Percentiles rank a stretch among this genome's conserved stretches.
Evolutionary conservation across 2,888 invertebrate species (phyloP).

Genomic region (Cataglyphis altisquamis): DNA sequence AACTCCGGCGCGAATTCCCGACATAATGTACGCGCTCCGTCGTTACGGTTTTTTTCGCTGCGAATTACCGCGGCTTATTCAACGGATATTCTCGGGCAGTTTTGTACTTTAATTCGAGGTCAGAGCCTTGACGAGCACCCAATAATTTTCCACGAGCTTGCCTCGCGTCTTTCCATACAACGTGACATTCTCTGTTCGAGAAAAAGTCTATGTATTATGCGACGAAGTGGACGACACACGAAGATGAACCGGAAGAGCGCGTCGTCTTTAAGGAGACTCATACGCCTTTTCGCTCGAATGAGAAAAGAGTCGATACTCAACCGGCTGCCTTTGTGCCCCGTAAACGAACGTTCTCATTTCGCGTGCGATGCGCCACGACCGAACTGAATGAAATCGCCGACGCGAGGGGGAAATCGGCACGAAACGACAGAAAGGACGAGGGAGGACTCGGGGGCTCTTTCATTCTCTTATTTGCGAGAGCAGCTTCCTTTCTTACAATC

Average conservation of each 20-base stretch:
- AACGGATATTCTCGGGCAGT: background rate
- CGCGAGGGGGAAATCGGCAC: slow-evolving; percentile 64
- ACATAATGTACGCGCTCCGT: slow-evolving; percentile 11
- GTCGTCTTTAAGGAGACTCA: slow-evolving; percentile 39
- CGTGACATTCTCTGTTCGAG: background rate
- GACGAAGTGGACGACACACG: background rate
- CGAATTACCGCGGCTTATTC: slow-evolving; percentile 47
- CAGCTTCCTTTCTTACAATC: background rate
- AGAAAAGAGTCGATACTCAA: background rate
- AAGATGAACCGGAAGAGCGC: slow-evolving; percentile 6
- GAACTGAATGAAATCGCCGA: slow-evolving; percentile 68
- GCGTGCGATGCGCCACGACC: slow-evolving; percentile 62
- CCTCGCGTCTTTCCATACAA: background rate
- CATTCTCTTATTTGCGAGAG: slow-evolving; percentile 1
- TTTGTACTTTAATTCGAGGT: slow-evolving; percentile 45
- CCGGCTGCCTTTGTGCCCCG: slow-evolving; percentile 62
- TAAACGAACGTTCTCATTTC: slow-evolving; percentile 72
- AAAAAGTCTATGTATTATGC: background rate
- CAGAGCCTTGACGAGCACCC: slow-evolving; percentile 27
- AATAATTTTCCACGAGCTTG: slow-evolving; percentile 42
- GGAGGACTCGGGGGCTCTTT: background rate
- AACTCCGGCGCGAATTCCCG: slow-evolving; percentile 24
- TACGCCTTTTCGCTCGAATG: background rate
- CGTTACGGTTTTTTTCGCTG: background rate
- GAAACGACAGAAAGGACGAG: slow-evolving; percentile 46